Evolutionary conservation across 2,888 invertebrate species (phyloP).

Genomic region (Neelides folsomi): DNA sequence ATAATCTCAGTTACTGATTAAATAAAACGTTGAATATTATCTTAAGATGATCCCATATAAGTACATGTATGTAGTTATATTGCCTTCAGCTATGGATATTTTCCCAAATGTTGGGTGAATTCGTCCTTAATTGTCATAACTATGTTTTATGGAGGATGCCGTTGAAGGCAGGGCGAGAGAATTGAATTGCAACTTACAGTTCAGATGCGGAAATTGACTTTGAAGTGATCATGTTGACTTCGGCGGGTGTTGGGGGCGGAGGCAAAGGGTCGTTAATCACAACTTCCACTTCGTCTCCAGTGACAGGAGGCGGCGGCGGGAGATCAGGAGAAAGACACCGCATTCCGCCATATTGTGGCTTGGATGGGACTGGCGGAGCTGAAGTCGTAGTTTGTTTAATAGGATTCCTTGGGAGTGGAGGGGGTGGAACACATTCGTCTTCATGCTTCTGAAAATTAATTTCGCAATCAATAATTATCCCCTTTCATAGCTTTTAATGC

Average conservation of each 20-base stretch:
- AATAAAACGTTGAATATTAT: too few relatives aligned
- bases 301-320: slow-evolving; percentile 48
- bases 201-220: slow-evolving; percentile 13
- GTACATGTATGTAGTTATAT: too few relatives aligned
- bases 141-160: too few relatives aligned
- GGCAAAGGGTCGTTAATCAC: slow-evolving; percentile 51
- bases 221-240: slow-evolving; percentile 14
- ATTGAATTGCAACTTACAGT: slow-evolving; percentile 23
- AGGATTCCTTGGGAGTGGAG: slow-evolving; percentile 29
- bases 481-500: too few relatives aligned
- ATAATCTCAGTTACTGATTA: too few relatives aligned
- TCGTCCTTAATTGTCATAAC: too few relatives aligned
- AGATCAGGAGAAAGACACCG: slow-evolving; percentile 48
- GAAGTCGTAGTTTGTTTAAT: slow-evolving; percentile 3
- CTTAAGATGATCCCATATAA: too few relatives aligned
- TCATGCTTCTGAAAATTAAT: not conserved
- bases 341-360: slow-evolving; percentile 28
- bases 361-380: slow-evolving; percentile 6
- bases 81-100: too few relatives aligned
- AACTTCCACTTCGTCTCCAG: slow-evolving; percentile 48
- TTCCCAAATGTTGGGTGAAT: too few relatives aligned
- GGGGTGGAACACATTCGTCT: slow-evolving; percentile 16
- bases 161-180: too few relatives aligned
- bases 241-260: slow-evolving; percentile 44
- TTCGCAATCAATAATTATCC: not conserved